phyloP scores from a whole-genome alignment of 2,113 vertebrate species.

The Oreochromis niloticus region DNA sequence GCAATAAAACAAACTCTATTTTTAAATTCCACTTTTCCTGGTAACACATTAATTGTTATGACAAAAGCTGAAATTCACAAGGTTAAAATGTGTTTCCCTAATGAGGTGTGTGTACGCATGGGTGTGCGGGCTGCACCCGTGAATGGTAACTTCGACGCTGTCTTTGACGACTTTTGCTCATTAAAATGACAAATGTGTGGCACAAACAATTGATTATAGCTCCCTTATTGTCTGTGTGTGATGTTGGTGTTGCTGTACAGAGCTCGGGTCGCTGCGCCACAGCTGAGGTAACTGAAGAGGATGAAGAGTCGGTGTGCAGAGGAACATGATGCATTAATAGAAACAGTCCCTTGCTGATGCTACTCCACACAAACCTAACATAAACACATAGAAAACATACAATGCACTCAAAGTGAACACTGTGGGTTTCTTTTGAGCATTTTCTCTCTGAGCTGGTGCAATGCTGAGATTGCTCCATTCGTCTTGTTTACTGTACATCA shows the following conservation, averaged over 20 bases:
- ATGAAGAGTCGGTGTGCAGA: background rate
- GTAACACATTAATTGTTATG: slow-evolving; percentile 12
- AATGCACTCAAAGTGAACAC: background rate
- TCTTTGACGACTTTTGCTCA: slow-evolving; percentile 32
- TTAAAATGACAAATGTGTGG: slow-evolving; percentile 54
- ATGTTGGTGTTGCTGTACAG: background rate
- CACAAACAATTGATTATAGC: slow-evolving; percentile 23
- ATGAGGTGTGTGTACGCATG: slow-evolving; percentile 1
- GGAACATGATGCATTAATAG: background rate
- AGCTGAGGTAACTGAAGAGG: slow-evolving; percentile 3
- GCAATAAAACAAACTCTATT: background rate
- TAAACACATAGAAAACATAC: background rate
- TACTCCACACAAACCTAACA: background rate
- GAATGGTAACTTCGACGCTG: background rate
- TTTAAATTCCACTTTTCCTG: background rate
- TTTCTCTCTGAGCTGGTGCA: background rate
- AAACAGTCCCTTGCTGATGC: background rate
- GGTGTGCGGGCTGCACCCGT: background rate
- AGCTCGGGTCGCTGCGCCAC: background rate
- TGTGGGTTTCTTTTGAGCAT: slow-evolving; percentile 7
- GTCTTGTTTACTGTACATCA: slow-evolving; percentile 45
- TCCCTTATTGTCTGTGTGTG: slow-evolving; percentile 7
- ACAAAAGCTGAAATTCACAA: background rate
- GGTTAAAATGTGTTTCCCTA: slow-evolving; percentile 30
- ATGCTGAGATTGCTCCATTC: slow-evolving; percentile 22